Percentiles rank a stretch among this genome's conserved stretches.
phyloP scores from a whole-genome alignment of 2,113 vertebrate genomes.

The Upupa epops region DNA sequence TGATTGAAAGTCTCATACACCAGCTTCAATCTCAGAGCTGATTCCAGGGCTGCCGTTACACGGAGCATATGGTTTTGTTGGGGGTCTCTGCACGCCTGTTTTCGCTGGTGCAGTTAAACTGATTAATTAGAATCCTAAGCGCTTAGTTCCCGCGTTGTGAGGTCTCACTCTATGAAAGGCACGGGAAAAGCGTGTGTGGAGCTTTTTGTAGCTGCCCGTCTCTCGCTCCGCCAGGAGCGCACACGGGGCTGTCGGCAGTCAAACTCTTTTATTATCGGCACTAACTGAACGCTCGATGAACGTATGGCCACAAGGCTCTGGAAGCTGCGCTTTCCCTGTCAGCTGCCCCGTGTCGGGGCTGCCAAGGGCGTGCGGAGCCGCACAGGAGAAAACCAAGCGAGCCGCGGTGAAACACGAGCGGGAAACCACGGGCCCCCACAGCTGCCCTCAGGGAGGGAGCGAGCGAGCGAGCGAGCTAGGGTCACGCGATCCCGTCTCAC shows the following conservation, averaged over 20 bases:
- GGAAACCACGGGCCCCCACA: no score
- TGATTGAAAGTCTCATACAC: neutral
- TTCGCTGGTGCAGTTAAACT: neutral
- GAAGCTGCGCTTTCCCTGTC: neutral
- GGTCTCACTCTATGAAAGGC: neutral
- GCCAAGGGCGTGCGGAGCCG: neutral
- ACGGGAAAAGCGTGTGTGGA: neutral
- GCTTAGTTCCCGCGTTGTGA: neutral
- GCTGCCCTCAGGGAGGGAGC: no score
- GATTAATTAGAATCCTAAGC: neutral
- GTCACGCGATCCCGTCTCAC: neutral
- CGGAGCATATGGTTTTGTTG: neutral
- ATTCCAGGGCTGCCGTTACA: neutral
- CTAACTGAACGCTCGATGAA: neutral
- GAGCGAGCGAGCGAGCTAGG: no score
- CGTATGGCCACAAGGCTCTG: neutral
- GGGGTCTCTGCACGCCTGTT: neutral
- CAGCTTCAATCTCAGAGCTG: neutral
- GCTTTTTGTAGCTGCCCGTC: neutral
- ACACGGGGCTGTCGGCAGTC: no score
- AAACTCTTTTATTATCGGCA: neutral
- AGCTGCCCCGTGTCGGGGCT: fast-evolving
- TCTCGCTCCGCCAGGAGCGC: neutral
- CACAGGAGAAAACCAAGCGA: neutral
- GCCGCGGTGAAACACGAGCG: neutral